Conservation (phyloP, 2,888 invertebrate genomes). For the Brachynemurus nebulosus region DNA sequence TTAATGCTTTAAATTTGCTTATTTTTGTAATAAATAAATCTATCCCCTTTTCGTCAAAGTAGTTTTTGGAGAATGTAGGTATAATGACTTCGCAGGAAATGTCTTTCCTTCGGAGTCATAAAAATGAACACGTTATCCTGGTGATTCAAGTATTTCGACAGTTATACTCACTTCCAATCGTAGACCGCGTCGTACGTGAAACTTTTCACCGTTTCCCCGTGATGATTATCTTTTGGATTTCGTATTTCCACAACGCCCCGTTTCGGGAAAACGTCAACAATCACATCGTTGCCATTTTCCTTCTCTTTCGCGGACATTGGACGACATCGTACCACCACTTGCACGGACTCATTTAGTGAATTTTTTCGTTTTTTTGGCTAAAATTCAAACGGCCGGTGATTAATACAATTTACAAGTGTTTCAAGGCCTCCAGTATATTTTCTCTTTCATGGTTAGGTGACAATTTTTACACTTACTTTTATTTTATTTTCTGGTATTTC, state of each 20-base stretch:
- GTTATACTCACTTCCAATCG: slow-evolving; percentile 53
- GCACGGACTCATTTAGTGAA: slow-evolving; percentile 65
- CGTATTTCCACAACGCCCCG: slow-evolving; percentile 83
- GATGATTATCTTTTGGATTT: slow-evolving; percentile 59
- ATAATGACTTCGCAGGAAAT: no score
- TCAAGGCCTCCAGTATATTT: no score
- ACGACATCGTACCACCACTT: slow-evolving; percentile 93
- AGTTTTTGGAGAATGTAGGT: no score
- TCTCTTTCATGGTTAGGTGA: no score
- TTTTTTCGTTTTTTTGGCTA: slow-evolving; percentile 4
- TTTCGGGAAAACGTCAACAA: slow-evolving; percentile 72
- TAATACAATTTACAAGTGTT: no score
- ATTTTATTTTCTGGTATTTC: no score
- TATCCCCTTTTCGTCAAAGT: no score
- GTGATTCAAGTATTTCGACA: not conserved
- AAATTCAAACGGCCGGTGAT: no score
- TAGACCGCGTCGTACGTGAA: slow-evolving; percentile 98
- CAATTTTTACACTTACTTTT: no score
- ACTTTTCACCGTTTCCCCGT: slow-evolving; percentile 66
- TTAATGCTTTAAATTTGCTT: no score
- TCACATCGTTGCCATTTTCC: slow-evolving; percentile 55
- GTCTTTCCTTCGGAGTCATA: no score
- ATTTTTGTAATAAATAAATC: no score
- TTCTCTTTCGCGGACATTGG: slow-evolving; percentile 85
- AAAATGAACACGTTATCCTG: slow-evolving; percentile 1